Percentiles rank a stretch among this genome's conserved stretches.
Conservation (phyloP, 2,113 vertebrate genomes). For the Caloenas nicobarica region DNA sequence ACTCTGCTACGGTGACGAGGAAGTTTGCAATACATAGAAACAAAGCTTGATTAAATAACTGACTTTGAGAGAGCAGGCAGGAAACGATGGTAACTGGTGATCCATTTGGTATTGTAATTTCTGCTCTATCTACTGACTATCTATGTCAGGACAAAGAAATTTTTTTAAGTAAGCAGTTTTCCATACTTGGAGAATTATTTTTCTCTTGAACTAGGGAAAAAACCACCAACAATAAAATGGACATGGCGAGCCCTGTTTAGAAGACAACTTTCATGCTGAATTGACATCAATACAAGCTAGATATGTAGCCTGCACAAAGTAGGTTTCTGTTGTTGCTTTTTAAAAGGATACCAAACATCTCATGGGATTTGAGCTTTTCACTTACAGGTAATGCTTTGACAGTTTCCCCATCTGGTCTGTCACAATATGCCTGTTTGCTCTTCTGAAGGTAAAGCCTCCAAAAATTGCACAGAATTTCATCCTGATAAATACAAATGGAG, state of each 20-base stretch:
- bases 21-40: neutral
- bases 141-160: neutral
- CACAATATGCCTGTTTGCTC: constrained; percentile 83
- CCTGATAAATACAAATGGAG: constrained; percentile 62
- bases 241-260: neutral
- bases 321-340: neutral
- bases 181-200: neutral
- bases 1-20: neutral
- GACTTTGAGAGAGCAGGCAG: neutral
- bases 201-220: neutral
- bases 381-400: constrained; percentile 14
- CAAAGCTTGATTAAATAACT: neutral
- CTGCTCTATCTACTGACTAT: neutral
- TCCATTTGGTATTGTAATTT: neutral
- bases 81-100: neutral
- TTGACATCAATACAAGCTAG: neutral
- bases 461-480: constrained; percentile 82
- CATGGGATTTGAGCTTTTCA: constrained; percentile 43
- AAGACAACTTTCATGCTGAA: neutral
- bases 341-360: neutral
- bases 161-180: neutral
- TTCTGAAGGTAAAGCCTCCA: constrained; percentile 92
- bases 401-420: constrained; percentile 39
- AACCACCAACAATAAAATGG: neutral
- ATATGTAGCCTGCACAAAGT: neutral